Evolutionary conservation across 2,113 vertebrate species (phyloP), one percentile per base, ranked within the genome.

Genomic region (Melanerpes aurifrons): DNA sequence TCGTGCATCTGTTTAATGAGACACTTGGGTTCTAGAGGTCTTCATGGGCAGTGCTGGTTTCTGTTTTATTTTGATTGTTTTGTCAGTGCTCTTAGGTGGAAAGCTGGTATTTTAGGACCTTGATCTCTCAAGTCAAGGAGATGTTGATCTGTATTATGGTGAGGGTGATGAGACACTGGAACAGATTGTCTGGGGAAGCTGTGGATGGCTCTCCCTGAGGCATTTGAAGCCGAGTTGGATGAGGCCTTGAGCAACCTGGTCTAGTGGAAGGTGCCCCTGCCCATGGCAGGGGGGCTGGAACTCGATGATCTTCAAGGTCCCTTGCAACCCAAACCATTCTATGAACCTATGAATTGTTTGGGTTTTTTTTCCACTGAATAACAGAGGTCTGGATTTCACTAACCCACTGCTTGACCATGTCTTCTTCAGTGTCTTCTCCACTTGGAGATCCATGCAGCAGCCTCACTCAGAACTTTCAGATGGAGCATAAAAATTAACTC

Each of bases 341-440:
- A 50, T 50, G 48, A 50, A 50, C 48, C 9, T 50, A 22, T 22
- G 22, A 53, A 22, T 53, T 53, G 4, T 29, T 78, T 53, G 37
- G 47, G 22, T 12, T 12, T 53, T 53, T 50, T 1, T 21, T 18
- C 22, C 75, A 3, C 35, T 1, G 1, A 43, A 14, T 17, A 4
- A 12, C 0, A 37, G 7, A 32, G 29, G 18, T 9, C 29, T 50
- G 75, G 26, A 5, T 76, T 29, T 43, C 31, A 6, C n/a, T n/a
- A 5, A 2, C 0, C 21, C 58, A 20, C 0, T 6, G 0, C 32
- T 3, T 20, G 63, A 12, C 40, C 40, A 40, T 40, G 40, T 40
- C 40, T 40, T 40, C 40, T 40, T 40, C 40, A 40, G 40, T 11
- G 35, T 40, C 28, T 10, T 1, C 29, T 26, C 48, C 21, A 0